Percentiles rank a stretch among this genome's conserved stretches.
These are phyloP conservation scores for Cranoglanis bouderius DNA, from an alignment of 2,113 vertebrate genomes.

Conservation along the genomic window DNA sequence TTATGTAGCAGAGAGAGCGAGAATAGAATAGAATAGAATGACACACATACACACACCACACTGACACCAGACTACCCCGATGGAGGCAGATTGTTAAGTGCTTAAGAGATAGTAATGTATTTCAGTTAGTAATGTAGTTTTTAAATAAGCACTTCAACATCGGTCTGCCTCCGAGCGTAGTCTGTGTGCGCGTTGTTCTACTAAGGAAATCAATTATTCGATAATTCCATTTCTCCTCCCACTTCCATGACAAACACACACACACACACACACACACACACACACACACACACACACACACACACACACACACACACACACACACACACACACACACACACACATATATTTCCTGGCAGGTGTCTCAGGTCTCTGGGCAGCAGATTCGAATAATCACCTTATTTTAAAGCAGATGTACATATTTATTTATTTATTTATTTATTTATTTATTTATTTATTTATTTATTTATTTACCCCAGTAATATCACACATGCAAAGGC, in stretches of 20 bases:
- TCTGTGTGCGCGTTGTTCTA: not conserved
- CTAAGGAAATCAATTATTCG: not conserved
- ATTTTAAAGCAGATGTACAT: not conserved
- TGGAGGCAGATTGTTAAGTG: not conserved
- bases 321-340: not conserved
- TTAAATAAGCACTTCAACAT: not conserved
- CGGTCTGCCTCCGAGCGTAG: not conserved
- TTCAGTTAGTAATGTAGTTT: not conserved
- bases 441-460: not conserved
- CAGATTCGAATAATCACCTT: not conserved
- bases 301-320: not conserved
- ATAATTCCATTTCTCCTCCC: not conserved
- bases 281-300: not conserved
- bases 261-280: not conserved
- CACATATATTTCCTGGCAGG: not conserved
- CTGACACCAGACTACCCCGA: not conserved
- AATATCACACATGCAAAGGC: not conserved
- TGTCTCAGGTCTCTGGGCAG: not conserved
- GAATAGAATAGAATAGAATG: not conserved
- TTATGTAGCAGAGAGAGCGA: not conserved
- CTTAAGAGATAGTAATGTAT: not conserved
- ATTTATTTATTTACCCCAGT: not conserved
- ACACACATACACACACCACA: not conserved
- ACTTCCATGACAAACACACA: not conserved
- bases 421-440: not conserved